Base-by-base conservation (phyloP, 2,888 invertebrate species). In the Drosophila planitibia region DNA sequence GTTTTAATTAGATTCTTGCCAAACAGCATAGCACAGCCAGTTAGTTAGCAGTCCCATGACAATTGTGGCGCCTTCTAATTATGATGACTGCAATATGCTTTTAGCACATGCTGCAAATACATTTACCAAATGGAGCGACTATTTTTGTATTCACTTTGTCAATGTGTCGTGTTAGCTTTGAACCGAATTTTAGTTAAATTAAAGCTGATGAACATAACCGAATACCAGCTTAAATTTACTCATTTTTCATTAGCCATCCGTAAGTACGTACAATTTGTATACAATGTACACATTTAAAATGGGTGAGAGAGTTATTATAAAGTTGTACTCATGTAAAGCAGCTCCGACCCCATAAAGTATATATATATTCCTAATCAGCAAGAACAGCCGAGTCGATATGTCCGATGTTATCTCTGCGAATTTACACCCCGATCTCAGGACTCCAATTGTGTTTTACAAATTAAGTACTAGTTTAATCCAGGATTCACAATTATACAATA, bases 1-100 rank as follows among this genome's bases (percentile, higher is more conserved):
- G 70, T 69, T 74, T 81, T 83, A 83, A 87, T 85, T 85, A 75
- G 60, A 57, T 57, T 73, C 70, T 60, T 62, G 49, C 64, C 28
- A 57, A 33, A 54, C 65, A 44, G 62, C 74, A 51, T 51, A 22
- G 63, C 57, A 63, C 66, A 75, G 32, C n/a, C 44, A 76, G 71
- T 72, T 83, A 83, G 81, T 88, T 85, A 83, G 77, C 72, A 70
- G 47, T 57, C 65, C 65, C 54, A 63, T 55, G 61, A 60, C 54
- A 62, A 64, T 60, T 75, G 65, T 19, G 37, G 55, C 22, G 30
- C 30, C n/a, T 32, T 10, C 35, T 44, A 57, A 58, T 44, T 61
- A 62, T 57, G 37, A 64, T 64, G 58, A 62, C 44, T 49, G 10
- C 64, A 62, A 37, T 49, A 25, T 35, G 41, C 30, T 19, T 28